Conservation (phyloP, 2,113 vertebrate genomes). For the human region GRCh38 chr13:30310501-30311000, state of each 20-base stretch:
- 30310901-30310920: background rate
- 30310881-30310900: background rate
- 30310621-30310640: background rate
- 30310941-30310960: background rate
- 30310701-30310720: background rate
- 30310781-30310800: background rate
- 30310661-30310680: background rate
- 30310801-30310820: background rate
- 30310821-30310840: background rate
- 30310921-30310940: background rate
- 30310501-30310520: background rate
- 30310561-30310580: background rate
- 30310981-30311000: background rate
- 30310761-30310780: background rate
- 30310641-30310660: background rate
- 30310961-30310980: background rate
- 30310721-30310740: background rate
- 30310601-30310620: background rate
- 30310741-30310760: background rate
- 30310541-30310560: background rate
- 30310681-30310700: background rate
- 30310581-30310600: background rate
- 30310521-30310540: background rate
- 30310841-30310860: background rate
- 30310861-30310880: background rate